A percentile compares a stretch with the other conserved stretches of the same genome.
Evolutionary conservation across 1,140 invertebrate species (phyloP).

Genomic region (Pachyrhynchus sulphureomaculatus): DNA sequence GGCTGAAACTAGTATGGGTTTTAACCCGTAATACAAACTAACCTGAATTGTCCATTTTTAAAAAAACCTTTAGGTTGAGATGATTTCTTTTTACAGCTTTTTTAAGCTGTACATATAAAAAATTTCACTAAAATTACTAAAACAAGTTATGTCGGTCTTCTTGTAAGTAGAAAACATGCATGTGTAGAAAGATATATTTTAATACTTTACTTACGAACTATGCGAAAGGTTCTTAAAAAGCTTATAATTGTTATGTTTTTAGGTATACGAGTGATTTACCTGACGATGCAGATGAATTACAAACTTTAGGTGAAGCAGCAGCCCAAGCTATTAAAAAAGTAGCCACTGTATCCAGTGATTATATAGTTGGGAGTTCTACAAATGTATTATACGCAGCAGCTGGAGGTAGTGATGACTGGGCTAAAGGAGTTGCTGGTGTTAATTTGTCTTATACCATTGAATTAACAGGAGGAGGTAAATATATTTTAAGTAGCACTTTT

Average conservation of each 20-base stretch:
- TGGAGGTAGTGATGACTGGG: conserved; percentile 72
- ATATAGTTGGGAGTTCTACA: conserved; percentile 64
- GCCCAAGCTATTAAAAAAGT: conserved; percentile 51
- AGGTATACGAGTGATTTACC: conserved; percentile 53
- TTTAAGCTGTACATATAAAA: too few relatives aligned
- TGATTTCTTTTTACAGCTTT: too few relatives aligned
- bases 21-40: too few relatives aligned
- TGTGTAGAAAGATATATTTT: too few relatives aligned
- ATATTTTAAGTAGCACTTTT: conserved; percentile 55
- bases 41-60: too few relatives aligned
- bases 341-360: conserved; percentile 52
- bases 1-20: too few relatives aligned
- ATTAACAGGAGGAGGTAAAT: conserved; percentile 61
- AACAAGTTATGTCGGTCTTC: too few relatives aligned
- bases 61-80: too few relatives aligned
- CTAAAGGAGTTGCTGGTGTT: conserved; percentile 62
- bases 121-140: too few relatives aligned
- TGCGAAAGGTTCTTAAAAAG: background rate
- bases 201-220: too few relatives aligned
- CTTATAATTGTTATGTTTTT: background rate
- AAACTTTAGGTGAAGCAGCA: conserved; percentile 52
- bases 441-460: conserved; percentile 79
- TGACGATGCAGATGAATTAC: conserved; percentile 48
- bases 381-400: conserved; percentile 62
- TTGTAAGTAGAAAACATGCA: too few relatives aligned